Evolutionary conservation across 2,113 vertebrate genomes (phyloP).

Genomic region (Sinosuthora webbiana): DNA sequence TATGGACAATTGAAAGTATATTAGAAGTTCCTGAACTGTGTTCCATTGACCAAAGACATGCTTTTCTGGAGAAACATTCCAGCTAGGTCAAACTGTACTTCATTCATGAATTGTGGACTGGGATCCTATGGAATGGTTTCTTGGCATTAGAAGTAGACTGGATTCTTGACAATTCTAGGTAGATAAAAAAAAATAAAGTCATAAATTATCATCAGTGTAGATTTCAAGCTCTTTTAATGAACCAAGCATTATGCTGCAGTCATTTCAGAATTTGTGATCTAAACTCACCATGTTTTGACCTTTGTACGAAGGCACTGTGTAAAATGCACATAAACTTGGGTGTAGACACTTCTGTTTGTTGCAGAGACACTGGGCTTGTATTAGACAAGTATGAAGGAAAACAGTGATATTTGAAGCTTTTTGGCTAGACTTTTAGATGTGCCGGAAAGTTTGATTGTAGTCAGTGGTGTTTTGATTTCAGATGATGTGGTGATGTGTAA

Average conservation of each 20-base stretch:
- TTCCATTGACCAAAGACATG: not conserved
- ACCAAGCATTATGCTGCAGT: accelerated
- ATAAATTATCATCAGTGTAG: not conserved
- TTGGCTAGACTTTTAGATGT: not conserved
- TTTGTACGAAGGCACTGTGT: not conserved
- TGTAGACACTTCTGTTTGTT: not conserved
- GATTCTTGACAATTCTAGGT: not conserved
- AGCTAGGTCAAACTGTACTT: not conserved
- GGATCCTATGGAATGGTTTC: not conserved
- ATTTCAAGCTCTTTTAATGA: not conserved
- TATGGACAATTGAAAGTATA: too few species aligned
- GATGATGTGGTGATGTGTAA: not conserved
- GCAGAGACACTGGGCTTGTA: accelerated
- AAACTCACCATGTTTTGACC: not conserved
- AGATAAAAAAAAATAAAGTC: not conserved
- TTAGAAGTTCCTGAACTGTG: not conserved
- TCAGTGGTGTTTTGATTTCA: not conserved
- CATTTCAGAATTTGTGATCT: not conserved
- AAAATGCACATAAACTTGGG: not conserved
- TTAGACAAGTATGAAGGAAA: not conserved
- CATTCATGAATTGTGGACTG: not conserved
- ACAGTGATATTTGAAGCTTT: not conserved
- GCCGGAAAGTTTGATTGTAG: not conserved
- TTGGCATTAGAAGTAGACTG: not conserved
- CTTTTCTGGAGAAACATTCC: not conserved